Percentiles rank a stretch among this genome's conserved stretches.
These are phyloP conservation scores for Cairina moschata DNA, from an alignment of 2,113 vertebrate genomes.

Conservation along the genomic window DNA sequence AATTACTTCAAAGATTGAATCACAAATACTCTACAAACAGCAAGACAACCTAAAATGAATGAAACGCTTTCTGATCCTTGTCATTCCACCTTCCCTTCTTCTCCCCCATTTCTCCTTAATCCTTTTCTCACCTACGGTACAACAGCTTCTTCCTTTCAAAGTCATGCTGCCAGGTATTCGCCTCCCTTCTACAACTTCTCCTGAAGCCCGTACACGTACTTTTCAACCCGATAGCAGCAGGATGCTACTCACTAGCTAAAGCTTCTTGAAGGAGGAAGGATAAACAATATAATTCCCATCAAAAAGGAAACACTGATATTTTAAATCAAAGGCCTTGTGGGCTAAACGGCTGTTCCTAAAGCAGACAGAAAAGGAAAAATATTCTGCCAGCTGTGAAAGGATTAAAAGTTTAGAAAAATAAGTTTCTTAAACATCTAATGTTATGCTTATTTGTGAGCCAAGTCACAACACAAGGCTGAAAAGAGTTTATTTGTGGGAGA, in stretches of 20 bases:
- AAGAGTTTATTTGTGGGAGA: constrained; percentile 5
- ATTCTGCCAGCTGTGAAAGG: neutral
- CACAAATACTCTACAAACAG: neutral
- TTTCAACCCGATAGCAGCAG: neutral
- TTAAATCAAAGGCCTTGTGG: neutral
- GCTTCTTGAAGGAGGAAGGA: neutral
- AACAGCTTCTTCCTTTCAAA: neutral
- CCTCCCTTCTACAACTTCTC: neutral
- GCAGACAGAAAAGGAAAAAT: neutral
- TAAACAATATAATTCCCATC: neutral
- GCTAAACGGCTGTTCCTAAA: neutral
- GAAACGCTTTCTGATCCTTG: neutral
- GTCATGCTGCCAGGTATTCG: neutral
- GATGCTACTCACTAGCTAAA: neutral
- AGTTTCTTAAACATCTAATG: neutral
- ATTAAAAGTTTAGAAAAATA: neutral
- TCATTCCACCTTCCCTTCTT: neutral
- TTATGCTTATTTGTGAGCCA: neutral
- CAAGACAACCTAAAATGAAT: neutral
- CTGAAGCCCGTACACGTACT: neutral
- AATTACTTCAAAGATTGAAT: neutral
- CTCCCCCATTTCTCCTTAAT: neutral
- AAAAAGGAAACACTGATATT: accelerated
- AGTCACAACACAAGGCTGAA: neutral
- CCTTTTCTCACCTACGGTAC: neutral